Evolutionary conservation across 2,113 vertebrate species (phyloP).

Genomic region (Telmatochromis sp.): DNA sequence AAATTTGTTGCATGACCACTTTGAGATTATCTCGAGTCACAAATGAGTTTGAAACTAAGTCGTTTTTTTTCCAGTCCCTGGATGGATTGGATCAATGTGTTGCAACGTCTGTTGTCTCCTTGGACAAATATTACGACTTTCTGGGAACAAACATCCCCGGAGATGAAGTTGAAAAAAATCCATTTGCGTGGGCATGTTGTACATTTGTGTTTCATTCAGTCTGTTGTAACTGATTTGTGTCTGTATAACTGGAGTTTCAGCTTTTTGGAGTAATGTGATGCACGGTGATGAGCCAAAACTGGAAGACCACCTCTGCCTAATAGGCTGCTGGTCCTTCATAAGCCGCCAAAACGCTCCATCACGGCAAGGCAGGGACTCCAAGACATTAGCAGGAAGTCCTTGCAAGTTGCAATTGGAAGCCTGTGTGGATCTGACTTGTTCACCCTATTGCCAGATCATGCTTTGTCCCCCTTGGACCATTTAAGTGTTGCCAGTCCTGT

Average conservation of each 20-base stretch:
- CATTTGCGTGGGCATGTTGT: slow-evolving; percentile 2
- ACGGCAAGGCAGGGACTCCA: neutral
- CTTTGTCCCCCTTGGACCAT: neutral
- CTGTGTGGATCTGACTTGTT: neutral
- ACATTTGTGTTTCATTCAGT: slow-evolving; percentile 41
- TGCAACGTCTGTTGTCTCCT: slow-evolving; percentile 31
- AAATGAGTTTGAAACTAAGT: neutral
- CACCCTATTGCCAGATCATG: neutral
- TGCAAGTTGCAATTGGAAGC: neutral
- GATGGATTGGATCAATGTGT: slow-evolving; percentile 22
- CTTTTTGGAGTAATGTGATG: neutral
- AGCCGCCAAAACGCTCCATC: neutral
- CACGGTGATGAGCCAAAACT: neutral
- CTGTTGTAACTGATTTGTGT: slow-evolving; percentile 14
- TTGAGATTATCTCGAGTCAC: neutral
- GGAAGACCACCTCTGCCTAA: neutral
- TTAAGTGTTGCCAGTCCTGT: neutral
- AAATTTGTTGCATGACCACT: neutral
- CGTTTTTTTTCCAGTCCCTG: neutral
- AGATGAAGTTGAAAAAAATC: slow-evolving; percentile 26
- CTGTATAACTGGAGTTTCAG: neutral
- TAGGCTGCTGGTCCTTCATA: neutral
- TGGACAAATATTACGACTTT: slow-evolving; percentile 25
- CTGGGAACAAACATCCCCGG: slow-evolving; percentile 36
- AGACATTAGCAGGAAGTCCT: neutral